Evolutionary conservation across 2,113 vertebrate species (phyloP).

Genomic region (Myocastor coypus): DNA sequence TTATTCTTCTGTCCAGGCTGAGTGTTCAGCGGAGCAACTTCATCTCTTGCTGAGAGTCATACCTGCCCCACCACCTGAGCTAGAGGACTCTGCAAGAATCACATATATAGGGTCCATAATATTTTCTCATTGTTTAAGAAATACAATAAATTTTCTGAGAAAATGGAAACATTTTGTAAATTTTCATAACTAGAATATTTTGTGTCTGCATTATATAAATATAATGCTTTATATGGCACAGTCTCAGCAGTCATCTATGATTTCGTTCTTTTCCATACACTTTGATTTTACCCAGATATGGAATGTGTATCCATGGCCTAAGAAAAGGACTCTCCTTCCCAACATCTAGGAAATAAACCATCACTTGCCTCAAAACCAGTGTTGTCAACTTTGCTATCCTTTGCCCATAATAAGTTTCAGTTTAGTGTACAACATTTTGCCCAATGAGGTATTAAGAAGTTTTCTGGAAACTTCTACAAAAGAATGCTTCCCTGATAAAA

Average conservation of each 20-base stretch:
- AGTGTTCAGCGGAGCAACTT: constrained; percentile 21
- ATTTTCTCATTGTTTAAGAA: neutral
- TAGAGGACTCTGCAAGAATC: neutral
- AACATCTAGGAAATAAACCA: neutral
- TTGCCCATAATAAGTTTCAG: neutral
- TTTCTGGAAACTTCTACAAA: neutral
- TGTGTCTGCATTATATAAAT: constrained; percentile 51
- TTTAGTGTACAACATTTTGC: neutral
- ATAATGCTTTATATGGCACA: constrained; percentile 39
- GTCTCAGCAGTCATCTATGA: neutral
- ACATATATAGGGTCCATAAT: rapidly evolving
- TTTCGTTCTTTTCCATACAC: neutral
- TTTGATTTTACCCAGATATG: neutral
- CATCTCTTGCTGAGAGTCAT: constrained; percentile 53
- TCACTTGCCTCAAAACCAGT: neutral
- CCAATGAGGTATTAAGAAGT: neutral
- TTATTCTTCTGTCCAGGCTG: constrained; percentile 24
- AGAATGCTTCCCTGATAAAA: neutral
- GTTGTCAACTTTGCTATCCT: neutral
- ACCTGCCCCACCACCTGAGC: neutral
- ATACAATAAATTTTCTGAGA: neutral
- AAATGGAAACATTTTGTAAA: constrained; percentile 9
- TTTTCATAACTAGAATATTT: constrained; percentile 14
- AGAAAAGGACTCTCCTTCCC: neutral
- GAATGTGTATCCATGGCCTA: neutral